A percentile compares a stretch with the other conserved stretches of the same genome.
phyloP scores from a whole-genome alignment of 1,140 invertebrate genomes.

The Tribolium madens region DNA sequence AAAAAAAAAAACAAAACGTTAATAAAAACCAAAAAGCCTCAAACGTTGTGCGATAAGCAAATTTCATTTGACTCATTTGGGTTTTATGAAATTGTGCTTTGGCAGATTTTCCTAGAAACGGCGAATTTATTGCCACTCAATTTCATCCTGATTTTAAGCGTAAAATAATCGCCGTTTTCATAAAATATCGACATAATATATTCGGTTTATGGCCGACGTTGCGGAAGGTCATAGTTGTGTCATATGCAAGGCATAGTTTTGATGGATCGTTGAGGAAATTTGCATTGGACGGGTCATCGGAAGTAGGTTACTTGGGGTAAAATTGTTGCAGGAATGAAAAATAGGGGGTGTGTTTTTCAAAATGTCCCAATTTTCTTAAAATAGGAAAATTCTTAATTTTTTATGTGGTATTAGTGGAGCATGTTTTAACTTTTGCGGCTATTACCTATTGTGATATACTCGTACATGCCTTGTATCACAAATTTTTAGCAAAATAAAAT shows the following conservation, averaged over 20 bases:
- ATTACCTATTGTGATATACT: neutral
- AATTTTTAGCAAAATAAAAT: too few species aligned
- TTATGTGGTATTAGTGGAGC: neutral
- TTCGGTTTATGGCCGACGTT: slow-evolving; percentile 10
- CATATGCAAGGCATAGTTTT: slow-evolving; percentile 5
- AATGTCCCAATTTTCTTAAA: neutral
- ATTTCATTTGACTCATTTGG: neutral
- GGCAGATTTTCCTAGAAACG: neutral
- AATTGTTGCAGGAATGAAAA: neutral
- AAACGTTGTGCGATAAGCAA: too few species aligned
- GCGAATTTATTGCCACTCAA: slow-evolving; percentile 15
- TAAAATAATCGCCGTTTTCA: slow-evolving; percentile 8
- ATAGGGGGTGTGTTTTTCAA: neutral
- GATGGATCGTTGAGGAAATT: slow-evolving; percentile 5
- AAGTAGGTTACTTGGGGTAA: neutral
- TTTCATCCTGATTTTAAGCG: slow-evolving; percentile 1
- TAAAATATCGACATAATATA: slow-evolving; percentile 31
- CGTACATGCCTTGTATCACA: too few species aligned
- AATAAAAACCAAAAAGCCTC: neutral
- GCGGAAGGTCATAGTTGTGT: slow-evolving; percentile 13
- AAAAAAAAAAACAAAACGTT: slow-evolving; percentile 64
- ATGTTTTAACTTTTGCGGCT: neutral
- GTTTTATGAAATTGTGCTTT: neutral
- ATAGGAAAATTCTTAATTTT: neutral
- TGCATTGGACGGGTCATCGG: neutral